Base-by-base conservation (phyloP, 2,113 vertebrate genomes). In the Bucco capensis region DNA sequence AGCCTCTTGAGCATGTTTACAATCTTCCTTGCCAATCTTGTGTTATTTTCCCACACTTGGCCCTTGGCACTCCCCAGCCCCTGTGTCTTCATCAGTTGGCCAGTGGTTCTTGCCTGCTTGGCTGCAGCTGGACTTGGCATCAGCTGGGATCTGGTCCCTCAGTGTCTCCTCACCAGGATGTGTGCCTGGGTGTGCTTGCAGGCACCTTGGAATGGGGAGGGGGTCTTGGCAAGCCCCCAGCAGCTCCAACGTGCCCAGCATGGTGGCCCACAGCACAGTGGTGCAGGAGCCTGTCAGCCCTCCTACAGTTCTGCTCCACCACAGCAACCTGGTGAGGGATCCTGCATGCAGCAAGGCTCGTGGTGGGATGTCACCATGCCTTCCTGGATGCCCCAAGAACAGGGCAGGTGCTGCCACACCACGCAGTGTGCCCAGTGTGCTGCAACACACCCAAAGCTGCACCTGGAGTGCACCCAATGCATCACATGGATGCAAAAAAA, bases 111-210 rank as follows among this genome's bases (percentile, higher is more conserved):
- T n/a, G 50, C 50, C 60, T 65, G 60, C 57, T 69, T 0, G 14
- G 47, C 42, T 13, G 5, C 42, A 40, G 11, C 69, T 38, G 17
- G 37, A 37, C 37, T 61, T 61, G 60, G 60, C 60, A 61, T 28
- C 35, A 61, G 37, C 37, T 61, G 40, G 25, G 37, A 17, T 28
- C 17, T 12, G 35, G 37, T 18, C 60, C 37, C 35, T 54, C 30
- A 30, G 30, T 62, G 58, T 24, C 33, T n/a, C 44, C 61, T 35
- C 9, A 5, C 18, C 3, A 14, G 40, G 46, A 56, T 51, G 70
- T 0, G 0, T 49, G 44, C 38, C 53, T 49, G 24, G 14, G 5
- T 15, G 44, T 44, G 31, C 17, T 10, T n/a, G 24, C 4, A 4
- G 46, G 76, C 27, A 75, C 14, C 38, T 38, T 0, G 0, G 44